A percentile compares a stretch with the other conserved stretches of the same genome.
Evolutionary conservation across 2,888 invertebrate genomes (phyloP).

Genomic region (Iphiclides podalirius): DNA sequence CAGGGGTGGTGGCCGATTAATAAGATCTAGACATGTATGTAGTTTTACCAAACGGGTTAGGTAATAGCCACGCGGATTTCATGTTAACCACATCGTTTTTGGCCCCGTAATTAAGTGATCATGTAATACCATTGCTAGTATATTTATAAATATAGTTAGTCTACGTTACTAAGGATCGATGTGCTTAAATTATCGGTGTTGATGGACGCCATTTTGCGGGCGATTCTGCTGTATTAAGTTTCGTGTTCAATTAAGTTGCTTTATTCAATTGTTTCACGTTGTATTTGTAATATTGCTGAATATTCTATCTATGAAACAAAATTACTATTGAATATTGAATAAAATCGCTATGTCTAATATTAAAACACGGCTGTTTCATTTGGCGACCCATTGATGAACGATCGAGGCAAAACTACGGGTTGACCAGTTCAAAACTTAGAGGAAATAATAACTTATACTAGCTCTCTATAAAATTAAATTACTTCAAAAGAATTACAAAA

Average conservation of each 20-base stretch:
- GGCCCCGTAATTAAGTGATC: slow-evolving; percentile 19
- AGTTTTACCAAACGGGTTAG: slow-evolving; percentile 20
- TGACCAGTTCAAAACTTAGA: too few relatives aligned
- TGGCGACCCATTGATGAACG: neutral
- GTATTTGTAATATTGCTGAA: slow-evolving; percentile 78
- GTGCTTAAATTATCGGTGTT: slow-evolving; percentile 66
- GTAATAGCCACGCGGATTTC: slow-evolving; percentile 26
- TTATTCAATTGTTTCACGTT: slow-evolving; percentile 75
- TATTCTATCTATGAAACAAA: slow-evolving; percentile 74
- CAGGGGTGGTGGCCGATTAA: slow-evolving; percentile 31
- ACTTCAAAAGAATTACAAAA: too few relatives aligned
- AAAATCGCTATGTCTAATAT: slow-evolving; percentile 78
- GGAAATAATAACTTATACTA: too few relatives aligned
- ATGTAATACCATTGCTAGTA: slow-evolving; percentile 16
- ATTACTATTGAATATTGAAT: slow-evolving; percentile 76
- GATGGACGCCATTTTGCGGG: slow-evolving; percentile 48
- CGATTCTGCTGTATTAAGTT: slow-evolving; percentile 73
- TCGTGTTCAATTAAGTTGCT: slow-evolving; percentile 68
- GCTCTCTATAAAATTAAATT: too few relatives aligned
- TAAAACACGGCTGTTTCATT: slow-evolving; percentile 51
- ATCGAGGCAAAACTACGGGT: too few relatives aligned
- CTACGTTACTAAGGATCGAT: slow-evolving; percentile 54
- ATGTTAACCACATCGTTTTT: neutral
- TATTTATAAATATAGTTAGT: slow-evolving; percentile 38
- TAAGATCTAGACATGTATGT: slow-evolving; percentile 28